Percentiles rank a stretch among this genome's conserved stretches.
Conservation (phyloP, 2,113 vertebrate species). For the Malurus elegans region DNA sequence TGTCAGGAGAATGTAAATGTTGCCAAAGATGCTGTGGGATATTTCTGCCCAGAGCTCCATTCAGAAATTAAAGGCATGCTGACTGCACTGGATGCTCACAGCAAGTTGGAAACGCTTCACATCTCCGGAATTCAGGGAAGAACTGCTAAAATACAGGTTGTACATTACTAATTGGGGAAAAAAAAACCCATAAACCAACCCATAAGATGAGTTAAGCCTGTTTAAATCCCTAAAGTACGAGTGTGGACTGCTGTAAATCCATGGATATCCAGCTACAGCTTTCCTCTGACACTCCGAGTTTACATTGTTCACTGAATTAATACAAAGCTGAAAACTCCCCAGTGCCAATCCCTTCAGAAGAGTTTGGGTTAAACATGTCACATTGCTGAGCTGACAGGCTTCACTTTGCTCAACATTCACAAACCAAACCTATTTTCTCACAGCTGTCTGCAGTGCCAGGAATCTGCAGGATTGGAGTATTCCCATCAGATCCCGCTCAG, state of each 20-base stretch:
- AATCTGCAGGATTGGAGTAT: not conserved
- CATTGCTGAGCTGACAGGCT: not conserved
- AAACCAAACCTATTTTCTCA: not conserved
- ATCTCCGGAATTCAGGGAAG: not conserved
- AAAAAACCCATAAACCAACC: not conserved
- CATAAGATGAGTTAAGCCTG: not conserved
- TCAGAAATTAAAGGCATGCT: not conserved
- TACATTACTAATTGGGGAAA: not conserved
- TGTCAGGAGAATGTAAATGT: not conserved
- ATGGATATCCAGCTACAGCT: not conserved
- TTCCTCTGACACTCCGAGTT: not conserved
- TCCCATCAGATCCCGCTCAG: not conserved
- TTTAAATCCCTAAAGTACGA: not conserved
- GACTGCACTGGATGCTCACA: not conserved
- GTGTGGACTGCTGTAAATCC: not conserved
- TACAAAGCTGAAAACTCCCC: not conserved
- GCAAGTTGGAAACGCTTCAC: not conserved
- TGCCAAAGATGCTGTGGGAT: not conserved
- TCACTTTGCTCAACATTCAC: not conserved
- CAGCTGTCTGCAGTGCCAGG: constrained; percentile 14
- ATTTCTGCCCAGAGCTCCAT: not conserved
- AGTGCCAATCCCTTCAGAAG: not conserved
- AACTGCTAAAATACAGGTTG: not conserved
- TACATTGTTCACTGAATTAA: not conserved
- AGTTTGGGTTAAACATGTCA: not conserved